Evolutionary conservation across 2,797 vertebrate genomes (phyloP), one percentile per base, ranked within the genome.

Genomic region (Chromobotia macracanthus): DNA sequence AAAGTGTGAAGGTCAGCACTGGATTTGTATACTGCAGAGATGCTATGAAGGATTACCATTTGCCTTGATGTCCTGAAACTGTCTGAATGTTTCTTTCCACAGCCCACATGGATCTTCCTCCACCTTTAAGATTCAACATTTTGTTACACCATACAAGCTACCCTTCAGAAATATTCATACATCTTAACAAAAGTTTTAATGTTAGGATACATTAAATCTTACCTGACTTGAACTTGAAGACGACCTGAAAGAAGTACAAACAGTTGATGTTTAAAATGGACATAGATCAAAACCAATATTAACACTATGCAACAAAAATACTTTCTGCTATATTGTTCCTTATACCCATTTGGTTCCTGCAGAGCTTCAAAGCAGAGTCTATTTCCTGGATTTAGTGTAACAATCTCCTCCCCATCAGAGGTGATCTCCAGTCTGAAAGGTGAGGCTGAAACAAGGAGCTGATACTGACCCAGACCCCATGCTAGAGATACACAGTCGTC

Each of bases 281-380:
- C 18, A 56, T 28, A 38, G 53, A 5, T 63, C 61, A 63, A n/a
- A 63, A 64, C 3, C 9, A 66, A 25, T 12, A 60, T 41, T 25
- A 5, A 51, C n/a, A 28, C n/a, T 50, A 41, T 53, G 21, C 31
- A 73, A 46, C 28, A 23, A 72, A 11, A 55, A 15, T 19, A 41
- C 56, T 41, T 60, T 64, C 16, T 44, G 5, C 18, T 15, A 12
- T n/a, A n/a, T 23, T 31, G 15, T 31, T 5, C 5, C 18, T 28
- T 60, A 87, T 81, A 91, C 91, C 86, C 89, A 21, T 86, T 85
- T 65, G 87, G 87, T 75, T 86, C 82, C 77, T 89, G 94, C 28
- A 94, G 87, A 12, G 91, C 91, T 86, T 99, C 97, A 67, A 98
- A 96, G 91, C 93, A 95, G 48, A 99, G 89, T 50, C 94, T 92